Evolutionary conservation across 2,797 vertebrate genomes (phyloP), one percentile per base, ranked within the genome.

Genomic region (Acanthurus lineatus): DNA sequence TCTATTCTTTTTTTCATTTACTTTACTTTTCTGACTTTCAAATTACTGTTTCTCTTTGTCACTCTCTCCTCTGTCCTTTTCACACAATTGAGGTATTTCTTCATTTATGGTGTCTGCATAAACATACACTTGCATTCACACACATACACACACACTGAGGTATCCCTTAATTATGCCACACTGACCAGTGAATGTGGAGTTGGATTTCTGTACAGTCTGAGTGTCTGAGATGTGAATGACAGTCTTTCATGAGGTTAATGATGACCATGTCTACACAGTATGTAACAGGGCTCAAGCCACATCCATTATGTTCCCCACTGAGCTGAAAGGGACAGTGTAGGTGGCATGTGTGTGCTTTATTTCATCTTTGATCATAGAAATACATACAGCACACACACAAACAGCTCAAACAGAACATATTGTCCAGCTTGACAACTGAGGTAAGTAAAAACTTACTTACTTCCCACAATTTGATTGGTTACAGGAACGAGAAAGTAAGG

Each of bases 191-290:
- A 66, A 73, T 57, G 73, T 79, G 71, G 77, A 58, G 72, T 60
- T 66, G 28, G 12, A 32, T 77, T 67, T 79, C 56, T 81, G 77
- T 61, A 76, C 28, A 67, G 77, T 76, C 53, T 69, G 62, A 71
- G 82, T 59, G 60, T 53, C 62, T 70, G 53, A 76, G 73, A 73
- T 68, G 60, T 77, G 0, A 8, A 22, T 42, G 45, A 56, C n/a
- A 20, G 61, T 83, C 66, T 86, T 89, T 89, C 77, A 90, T 89
- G 79, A 81, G 15, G 59, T 73, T 86, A 88, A 92, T 87, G 82
- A 90, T 88, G 82, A 54, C 85, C 86, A 74, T 42, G 76, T 74
- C 68, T 79, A 77, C 80, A 52, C 69, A 56, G 77, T 56, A 73
- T 63, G 65, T 59, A 79, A 73, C 65, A 58, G 67, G 77, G 74